Conservation (phyloP, 1,140 invertebrate genomes). For the Ceratina australensis region DNA sequence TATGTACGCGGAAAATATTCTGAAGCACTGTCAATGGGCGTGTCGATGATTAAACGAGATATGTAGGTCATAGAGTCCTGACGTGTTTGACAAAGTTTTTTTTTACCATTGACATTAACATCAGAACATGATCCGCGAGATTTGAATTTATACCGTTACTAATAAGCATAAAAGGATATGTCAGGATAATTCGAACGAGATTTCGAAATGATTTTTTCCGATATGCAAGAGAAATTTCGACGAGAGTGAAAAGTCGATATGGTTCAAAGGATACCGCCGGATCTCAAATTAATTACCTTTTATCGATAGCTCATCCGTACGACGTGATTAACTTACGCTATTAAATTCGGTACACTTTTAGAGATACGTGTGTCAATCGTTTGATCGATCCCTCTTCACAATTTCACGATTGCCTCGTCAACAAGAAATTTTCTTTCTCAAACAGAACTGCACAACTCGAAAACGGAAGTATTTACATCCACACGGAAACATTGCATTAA, state of each 20-base stretch:
- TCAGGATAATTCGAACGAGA: background rate
- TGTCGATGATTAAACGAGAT: no score
- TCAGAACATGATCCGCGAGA: background rate
- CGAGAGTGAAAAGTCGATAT: constrained; percentile 21
- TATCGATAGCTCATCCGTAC: background rate
- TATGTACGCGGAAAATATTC: background rate
- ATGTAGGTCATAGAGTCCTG: no score
- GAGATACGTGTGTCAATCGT: background rate
- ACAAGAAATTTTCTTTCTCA: background rate
- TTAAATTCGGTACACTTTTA: constrained; percentile 38
- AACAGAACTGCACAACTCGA: background rate
- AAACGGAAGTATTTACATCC: constrained; percentile 34
- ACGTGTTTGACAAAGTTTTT: no score
- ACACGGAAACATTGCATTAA: background rate
- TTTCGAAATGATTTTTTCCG: background rate
- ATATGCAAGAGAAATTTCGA: background rate
- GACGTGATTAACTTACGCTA: constrained; percentile 14
- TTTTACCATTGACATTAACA: no score
- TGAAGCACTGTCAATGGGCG: no score
- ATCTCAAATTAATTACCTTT: background rate
- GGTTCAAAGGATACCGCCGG: background rate
- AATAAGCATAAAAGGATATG: background rate
- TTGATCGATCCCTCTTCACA: background rate
- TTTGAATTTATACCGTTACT: no score
- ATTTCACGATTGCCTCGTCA: background rate